These are phyloP conservation scores for Theretra japonica DNA, from an alignment of 2,888 invertebrate species.

Conservation along the genomic window DNA sequence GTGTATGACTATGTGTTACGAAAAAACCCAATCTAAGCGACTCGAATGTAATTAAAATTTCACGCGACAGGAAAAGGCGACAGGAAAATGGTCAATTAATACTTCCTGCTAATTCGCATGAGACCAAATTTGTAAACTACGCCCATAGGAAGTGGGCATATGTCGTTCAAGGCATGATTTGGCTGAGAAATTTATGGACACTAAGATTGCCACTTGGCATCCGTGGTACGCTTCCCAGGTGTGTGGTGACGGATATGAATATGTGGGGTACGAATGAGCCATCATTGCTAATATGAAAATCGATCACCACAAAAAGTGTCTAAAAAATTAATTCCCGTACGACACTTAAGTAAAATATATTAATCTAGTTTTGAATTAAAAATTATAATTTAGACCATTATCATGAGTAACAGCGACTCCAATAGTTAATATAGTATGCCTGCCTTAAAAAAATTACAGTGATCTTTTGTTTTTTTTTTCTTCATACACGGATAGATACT, in stretches of 20 bases:
- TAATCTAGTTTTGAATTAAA: neutral
- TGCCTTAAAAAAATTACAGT: no score
- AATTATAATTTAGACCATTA: no score
- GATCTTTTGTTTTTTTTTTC: no score
- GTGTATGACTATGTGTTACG: neutral
- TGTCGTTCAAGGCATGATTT: neutral
- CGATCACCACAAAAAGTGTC: neutral
- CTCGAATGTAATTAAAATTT: neutral
- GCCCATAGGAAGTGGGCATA: neutral
- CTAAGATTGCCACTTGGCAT: neutral
- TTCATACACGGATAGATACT: no score
- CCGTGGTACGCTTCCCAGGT: neutral
- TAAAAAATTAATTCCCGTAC: neutral
- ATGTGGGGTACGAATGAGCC: slow-evolving; percentile 3
- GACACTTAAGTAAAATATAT: neutral
- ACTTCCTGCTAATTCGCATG: slow-evolving; percentile 9
- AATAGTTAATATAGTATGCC: no score
- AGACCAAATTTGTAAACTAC: neutral
- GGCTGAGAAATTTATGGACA: slow-evolving; percentile 6
- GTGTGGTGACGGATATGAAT: neutral
- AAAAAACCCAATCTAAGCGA: neutral
- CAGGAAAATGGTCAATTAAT: slow-evolving; percentile 4
- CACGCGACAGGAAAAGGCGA: neutral
- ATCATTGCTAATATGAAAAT: slow-evolving; percentile 5
- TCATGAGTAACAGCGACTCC: no score